A percentile compares a stretch with the other conserved stretches of the same genome.
Evolutionary conservation across 2,888 invertebrate genomes (phyloP).

Genomic region (Apodemia zela): DNA sequence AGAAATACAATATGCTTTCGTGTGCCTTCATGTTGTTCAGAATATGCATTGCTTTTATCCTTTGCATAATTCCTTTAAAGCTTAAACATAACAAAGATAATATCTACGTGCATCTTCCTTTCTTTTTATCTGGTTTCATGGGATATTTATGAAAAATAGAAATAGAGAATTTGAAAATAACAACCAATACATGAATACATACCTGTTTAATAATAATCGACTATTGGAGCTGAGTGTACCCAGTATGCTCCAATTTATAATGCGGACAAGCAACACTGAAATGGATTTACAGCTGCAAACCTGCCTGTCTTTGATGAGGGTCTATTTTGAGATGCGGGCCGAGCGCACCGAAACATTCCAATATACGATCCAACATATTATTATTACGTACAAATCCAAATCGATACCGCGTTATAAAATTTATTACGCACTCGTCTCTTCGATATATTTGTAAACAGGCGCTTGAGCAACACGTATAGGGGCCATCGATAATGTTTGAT

Average conservation of each 20-base stretch:
- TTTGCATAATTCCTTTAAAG: no score
- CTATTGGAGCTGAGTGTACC: slow-evolving; percentile 28
- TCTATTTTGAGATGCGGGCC: slow-evolving; percentile 74
- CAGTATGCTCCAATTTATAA: slow-evolving; percentile 72
- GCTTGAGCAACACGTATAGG: slow-evolving; percentile 61
- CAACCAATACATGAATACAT: neutral
- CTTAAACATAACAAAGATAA: no score
- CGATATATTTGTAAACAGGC: slow-evolving; percentile 70
- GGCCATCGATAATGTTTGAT: slow-evolving; percentile 74
- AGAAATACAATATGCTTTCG: no score
- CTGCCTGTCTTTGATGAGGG: slow-evolving; percentile 80
- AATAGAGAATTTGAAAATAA: neutral
- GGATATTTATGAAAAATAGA: neutral
- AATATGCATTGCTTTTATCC: no score
- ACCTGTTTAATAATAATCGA: slow-evolving; percentile 13
- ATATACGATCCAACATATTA: slow-evolving; percentile 77
- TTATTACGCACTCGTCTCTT: slow-evolving; percentile 75
- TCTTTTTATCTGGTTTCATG: no score
- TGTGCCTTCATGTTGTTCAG: no score
- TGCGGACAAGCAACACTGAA: slow-evolving; percentile 76
- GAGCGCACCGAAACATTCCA: slow-evolving; percentile 75
- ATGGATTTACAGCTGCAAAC: slow-evolving; percentile 80
- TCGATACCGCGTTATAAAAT: slow-evolving; percentile 77
- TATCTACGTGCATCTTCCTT: no score
- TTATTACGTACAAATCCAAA: slow-evolving; percentile 74